Evolutionary conservation across 2,113 vertebrate genomes (phyloP).

Genomic region (Eidolon helvum): DNA sequence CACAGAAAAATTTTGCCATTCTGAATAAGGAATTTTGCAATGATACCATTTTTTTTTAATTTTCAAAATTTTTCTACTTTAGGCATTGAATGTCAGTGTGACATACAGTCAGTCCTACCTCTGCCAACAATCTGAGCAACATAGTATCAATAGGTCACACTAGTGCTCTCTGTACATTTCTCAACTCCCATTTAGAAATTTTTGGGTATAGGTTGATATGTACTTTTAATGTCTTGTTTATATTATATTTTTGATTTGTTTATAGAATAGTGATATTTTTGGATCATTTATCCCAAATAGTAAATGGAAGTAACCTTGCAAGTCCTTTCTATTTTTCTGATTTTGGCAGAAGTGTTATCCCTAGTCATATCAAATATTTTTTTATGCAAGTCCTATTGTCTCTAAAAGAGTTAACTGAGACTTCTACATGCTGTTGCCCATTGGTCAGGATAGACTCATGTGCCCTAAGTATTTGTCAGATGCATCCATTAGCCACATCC

Average conservation of each 20-base stretch:
- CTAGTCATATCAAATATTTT: not conserved
- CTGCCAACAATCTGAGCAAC: not conserved
- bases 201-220: not conserved
- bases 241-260: not conserved
- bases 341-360: not conserved
- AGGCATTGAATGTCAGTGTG: not conserved
- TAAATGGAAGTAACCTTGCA: not conserved
- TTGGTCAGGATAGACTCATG: not conserved
- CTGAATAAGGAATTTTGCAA: not conserved
- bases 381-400: not conserved
- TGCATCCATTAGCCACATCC: accelerated
- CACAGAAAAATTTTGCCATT: not conserved
- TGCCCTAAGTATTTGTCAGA: not conserved
- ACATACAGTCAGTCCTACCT: accelerated
- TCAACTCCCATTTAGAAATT: not conserved
- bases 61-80: not conserved
- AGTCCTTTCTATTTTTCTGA: not conserved
- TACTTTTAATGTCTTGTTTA: not conserved
- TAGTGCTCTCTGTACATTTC: not conserved
- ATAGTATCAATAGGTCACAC: not conserved
- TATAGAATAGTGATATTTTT: not conserved
- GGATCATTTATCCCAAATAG: not conserved
- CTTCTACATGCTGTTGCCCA: accelerated
- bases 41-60: not conserved
- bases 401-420: not conserved